Percentiles rank a stretch among this genome's conserved stretches.
These are phyloP conservation scores for Sacculina carcini DNA, from an alignment of 2,888 invertebrate species.

Conservation along the genomic window DNA sequence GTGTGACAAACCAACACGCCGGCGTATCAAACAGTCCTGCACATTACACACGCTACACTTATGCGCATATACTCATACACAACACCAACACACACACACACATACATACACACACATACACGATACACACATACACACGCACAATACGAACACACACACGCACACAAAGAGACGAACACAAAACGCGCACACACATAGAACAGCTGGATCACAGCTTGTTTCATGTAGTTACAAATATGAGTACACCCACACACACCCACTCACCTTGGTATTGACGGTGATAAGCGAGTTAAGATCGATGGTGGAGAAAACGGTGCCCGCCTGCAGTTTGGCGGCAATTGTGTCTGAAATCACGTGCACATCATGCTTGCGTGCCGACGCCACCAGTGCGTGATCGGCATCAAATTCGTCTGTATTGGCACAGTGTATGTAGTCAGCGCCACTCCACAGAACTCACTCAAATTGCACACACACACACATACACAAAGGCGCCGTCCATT, in stretches of 20 bases:
- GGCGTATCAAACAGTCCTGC: neutral
- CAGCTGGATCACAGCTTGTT: too few species aligned
- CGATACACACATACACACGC: neutral
- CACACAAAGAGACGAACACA: too few species aligned
- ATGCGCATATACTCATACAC: neutral
- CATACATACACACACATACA: neutral
- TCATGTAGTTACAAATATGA: too few species aligned
- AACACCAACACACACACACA: neutral
- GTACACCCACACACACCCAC: too few species aligned
- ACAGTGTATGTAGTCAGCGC: neutral
- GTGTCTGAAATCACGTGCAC: conserved; percentile 4
- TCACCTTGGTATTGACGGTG: conserved; percentile 22
- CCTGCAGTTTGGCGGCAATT: neutral
- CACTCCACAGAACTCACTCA: neutral
- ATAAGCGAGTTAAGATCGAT: conserved; percentile 19
- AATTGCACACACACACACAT: too few species aligned
- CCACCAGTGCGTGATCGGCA: conserved; percentile 8
- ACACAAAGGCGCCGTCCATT: too few species aligned
- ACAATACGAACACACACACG: too few species aligned
- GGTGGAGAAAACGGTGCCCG: neutral
- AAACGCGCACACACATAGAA: too few species aligned
- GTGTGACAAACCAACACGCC: neutral
- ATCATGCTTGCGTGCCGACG: conserved; percentile 1
- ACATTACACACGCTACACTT: too few species aligned
- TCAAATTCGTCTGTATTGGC: conserved; percentile 4